Percentiles rank a stretch among this genome's conserved stretches.
phyloP scores from a whole-genome alignment of 2,888 invertebrate species.

The Cephus rjabovi region DNA sequence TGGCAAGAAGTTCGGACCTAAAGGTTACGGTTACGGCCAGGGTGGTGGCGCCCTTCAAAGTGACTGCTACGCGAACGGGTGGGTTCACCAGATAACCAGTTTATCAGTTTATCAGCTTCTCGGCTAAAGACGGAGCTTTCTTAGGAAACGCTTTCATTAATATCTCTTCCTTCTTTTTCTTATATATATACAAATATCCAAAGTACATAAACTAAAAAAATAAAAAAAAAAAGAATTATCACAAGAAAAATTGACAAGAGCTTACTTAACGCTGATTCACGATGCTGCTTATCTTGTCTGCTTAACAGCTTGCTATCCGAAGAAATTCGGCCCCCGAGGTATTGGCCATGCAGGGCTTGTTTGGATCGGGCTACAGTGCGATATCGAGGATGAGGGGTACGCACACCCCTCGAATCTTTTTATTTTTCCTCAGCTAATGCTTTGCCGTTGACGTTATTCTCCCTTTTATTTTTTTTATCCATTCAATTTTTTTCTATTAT shows the following conservation, averaged over 20 bases:
- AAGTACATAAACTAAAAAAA: not conserved
- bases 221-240: not conserved
- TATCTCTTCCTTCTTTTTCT: not conserved
- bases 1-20: conserved; percentile 96
- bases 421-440: not conserved
- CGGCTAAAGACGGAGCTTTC: not conserved
- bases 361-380: conserved; percentile 86
- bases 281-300: conserved; percentile 58
- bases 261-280: conserved; percentile 36
- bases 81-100: conserved; percentile 68
- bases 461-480: conserved; percentile 16
- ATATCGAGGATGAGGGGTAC: conserved; percentile 77
- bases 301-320: conserved; percentile 91
- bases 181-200: not conserved
- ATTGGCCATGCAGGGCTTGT: conserved; percentile 93
- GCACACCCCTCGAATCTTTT: conserved; percentile 38
- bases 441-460: conserved; percentile 10
- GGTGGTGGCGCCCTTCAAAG: conserved; percentile 95
- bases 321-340: conserved; percentile 94
- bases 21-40: conserved; percentile 97
- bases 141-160: not conserved
- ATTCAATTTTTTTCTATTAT: not conserved
- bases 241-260: not conserved
- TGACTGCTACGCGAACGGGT: conserved; percentile 88
- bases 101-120: conserved; percentile 86